phyloP scores from a whole-genome alignment of 2,113 vertebrate species.

The Lepidiolamprologus cunningtoni region DNA sequence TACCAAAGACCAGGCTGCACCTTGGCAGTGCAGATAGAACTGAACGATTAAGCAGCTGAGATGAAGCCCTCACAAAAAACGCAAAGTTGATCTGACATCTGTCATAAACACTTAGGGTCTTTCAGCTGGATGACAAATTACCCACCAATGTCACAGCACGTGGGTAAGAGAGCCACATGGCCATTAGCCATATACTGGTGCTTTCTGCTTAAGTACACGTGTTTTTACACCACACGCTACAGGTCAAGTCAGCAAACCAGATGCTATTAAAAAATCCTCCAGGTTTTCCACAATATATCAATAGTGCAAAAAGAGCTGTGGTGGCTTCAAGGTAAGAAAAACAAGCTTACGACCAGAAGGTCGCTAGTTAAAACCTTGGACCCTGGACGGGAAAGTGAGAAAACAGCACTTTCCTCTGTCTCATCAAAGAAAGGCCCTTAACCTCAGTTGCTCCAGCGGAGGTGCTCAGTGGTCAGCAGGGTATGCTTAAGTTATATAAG shows the following conservation, averaged over 20 bases:
- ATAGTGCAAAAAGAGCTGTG: neutral
- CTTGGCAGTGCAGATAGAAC: conserved; percentile 25
- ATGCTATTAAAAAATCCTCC: neutral
- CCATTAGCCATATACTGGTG: conserved; percentile 9
- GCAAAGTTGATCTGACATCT: conserved; percentile 65
- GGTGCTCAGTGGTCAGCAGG: neutral
- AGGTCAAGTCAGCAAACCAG: neutral
- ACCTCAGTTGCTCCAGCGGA: neutral
- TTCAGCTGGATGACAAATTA: conserved; percentile 45
- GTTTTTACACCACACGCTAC: conserved; percentile 6
- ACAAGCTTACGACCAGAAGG: neutral
- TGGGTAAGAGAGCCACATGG: conserved; percentile 15
- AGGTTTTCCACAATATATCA: neutral
- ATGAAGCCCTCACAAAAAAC: conserved; percentile 51
- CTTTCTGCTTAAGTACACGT: neutral
- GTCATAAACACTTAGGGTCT: conserved; percentile 59
- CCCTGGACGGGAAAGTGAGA: neutral
- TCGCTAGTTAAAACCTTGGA: neutral
- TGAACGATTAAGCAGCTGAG: conserved; percentile 46
- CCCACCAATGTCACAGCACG: conserved; percentile 42
- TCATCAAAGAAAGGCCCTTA: neutral
- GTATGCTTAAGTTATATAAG: neutral
- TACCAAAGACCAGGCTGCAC: conserved; percentile 25
- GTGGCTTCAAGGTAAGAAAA: neutral
- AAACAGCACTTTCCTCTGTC: neutral